A percentile compares a stretch with the other conserved stretches of the same genome.
phyloP scores from a whole-genome alignment of 2,113 vertebrate genomes.

The Lophius piscatorius region DNA sequence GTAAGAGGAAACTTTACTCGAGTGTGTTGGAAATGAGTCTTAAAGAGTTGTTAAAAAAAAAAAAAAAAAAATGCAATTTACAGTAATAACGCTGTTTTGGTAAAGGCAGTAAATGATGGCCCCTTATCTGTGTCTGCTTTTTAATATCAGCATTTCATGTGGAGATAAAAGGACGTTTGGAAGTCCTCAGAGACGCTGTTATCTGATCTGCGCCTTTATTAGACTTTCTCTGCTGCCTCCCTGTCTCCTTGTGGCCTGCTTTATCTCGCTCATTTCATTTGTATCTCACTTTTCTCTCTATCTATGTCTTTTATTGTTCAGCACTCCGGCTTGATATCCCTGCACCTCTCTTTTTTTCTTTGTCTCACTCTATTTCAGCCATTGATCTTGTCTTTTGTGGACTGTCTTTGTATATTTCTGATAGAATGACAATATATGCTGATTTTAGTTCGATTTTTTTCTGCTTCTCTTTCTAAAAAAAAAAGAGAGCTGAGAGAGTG shows the following conservation, averaged over 20 bases:
- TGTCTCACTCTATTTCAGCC: conserved; percentile 37
- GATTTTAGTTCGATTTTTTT: not conserved
- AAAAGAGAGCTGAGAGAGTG: too few relatives aligned
- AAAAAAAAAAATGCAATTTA: conserved; percentile 71
- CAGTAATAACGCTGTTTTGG: conserved; percentile 59
- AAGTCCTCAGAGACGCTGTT: conserved; percentile 66
- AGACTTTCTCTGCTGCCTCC: conserved; percentile 63
- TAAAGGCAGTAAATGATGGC: conserved; percentile 48
- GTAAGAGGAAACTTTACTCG: conserved; percentile 58
- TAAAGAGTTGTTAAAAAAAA: conserved; percentile 51
- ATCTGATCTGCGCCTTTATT: conserved; percentile 75
- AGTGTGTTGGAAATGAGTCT: conserved; percentile 34
- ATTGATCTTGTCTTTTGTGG: conserved; percentile 43
- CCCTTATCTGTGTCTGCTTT: conserved; percentile 55
- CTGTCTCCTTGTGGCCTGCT: conserved; percentile 50
- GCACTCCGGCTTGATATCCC: conserved; percentile 32
- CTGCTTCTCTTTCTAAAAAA: conserved; percentile 18
- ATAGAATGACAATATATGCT: conserved; percentile 13
- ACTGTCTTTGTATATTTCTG: conserved; percentile 30
- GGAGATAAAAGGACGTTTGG: conserved; percentile 72
- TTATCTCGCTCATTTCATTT: conserved; percentile 67
- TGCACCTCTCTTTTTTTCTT: conserved; percentile 44
- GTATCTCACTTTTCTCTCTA: conserved; percentile 42
- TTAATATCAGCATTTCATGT: conserved; percentile 70
- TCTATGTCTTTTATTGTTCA: conserved; percentile 42